Conservation (phyloP, 2,797 vertebrate genomes). For the Sebastes flavidus region DNA sequence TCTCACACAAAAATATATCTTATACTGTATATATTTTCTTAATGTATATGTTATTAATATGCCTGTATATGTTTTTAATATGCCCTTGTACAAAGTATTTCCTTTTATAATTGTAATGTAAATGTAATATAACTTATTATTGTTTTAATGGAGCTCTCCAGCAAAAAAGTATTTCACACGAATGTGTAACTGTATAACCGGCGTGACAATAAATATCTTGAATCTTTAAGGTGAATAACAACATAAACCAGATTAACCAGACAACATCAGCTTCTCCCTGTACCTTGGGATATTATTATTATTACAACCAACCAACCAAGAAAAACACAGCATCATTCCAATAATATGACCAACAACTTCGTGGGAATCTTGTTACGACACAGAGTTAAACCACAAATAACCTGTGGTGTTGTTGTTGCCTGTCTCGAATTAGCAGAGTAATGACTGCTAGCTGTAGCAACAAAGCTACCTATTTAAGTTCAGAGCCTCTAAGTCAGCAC, state of each 20-base stretch:
- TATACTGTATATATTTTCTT: too few species aligned
- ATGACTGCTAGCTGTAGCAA: constrained; percentile 48
- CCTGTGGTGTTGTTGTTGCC: constrained; percentile 67
- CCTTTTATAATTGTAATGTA: too few species aligned
- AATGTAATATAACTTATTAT: too few species aligned
- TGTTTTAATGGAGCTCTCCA: too few species aligned
- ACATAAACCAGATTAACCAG: not conserved
- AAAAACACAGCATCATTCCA: constrained; percentile 6
- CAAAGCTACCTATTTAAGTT: constrained; percentile 5
- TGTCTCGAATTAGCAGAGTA: constrained; percentile 49
- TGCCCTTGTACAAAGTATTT: too few species aligned
- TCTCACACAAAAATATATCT: too few species aligned
- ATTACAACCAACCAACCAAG: not conserved
- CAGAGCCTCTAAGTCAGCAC: not conserved
- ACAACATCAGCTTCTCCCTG: not conserved
- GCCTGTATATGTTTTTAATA: too few species aligned
- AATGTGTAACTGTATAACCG: too few species aligned
- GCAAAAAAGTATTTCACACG: too few species aligned
- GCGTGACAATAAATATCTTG: too few species aligned
- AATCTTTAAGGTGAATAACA: not conserved
- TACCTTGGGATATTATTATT: not conserved
- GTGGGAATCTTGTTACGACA: constrained; percentile 67
- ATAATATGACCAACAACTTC: constrained; percentile 29
- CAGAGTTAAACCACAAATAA: constrained; percentile 61
- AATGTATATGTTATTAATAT: too few species aligned